Percentiles rank a stretch among this genome's conserved stretches.
Evolutionary conservation across 2,888 invertebrate species (phyloP).

Genomic region (Nemurella pictetii): DNA sequence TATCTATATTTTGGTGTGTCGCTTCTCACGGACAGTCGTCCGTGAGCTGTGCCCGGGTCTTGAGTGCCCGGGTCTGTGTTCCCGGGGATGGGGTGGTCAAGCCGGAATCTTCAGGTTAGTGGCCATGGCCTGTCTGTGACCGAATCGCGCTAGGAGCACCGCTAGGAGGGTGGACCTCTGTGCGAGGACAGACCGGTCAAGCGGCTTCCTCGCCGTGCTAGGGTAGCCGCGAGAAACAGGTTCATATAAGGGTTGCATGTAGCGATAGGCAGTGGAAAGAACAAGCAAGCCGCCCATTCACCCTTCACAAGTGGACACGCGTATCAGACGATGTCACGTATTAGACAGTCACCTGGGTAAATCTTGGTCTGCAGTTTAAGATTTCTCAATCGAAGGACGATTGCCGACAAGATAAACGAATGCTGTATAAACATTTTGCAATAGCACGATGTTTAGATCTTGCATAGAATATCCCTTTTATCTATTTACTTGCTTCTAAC

Average conservation of each 20-base stretch:
- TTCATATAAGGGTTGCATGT: neutral
- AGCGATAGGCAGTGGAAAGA: conserved; percentile 23
- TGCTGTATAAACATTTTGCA: neutral
- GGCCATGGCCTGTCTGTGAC: too few species aligned
- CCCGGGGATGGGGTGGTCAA: conserved; percentile 1
- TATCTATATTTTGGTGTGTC: neutral
- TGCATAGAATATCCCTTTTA: neutral
- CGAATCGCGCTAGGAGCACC: too few species aligned
- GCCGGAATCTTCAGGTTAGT: conserved; percentile 18
- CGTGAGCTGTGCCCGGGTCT: neutral
- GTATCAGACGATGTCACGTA: neutral
- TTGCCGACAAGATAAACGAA: neutral
- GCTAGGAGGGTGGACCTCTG: neutral
- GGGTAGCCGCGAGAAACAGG: conserved; percentile 11
- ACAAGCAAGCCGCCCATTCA: neutral
- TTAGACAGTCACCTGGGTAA: neutral
- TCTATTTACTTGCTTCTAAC: neutral
- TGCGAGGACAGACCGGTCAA: conserved; percentile 10
- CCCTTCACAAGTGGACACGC: conserved; percentile 11
- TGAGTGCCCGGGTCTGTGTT: neutral
- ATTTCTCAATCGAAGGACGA: neutral
- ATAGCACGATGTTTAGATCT: neutral
- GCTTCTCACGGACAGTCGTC: conserved; percentile 11
- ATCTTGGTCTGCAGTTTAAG: neutral
- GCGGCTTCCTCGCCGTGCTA: neutral